Base-by-base conservation (phyloP, 2,888 invertebrate species). In the Drosophila nigricruria region DNA sequence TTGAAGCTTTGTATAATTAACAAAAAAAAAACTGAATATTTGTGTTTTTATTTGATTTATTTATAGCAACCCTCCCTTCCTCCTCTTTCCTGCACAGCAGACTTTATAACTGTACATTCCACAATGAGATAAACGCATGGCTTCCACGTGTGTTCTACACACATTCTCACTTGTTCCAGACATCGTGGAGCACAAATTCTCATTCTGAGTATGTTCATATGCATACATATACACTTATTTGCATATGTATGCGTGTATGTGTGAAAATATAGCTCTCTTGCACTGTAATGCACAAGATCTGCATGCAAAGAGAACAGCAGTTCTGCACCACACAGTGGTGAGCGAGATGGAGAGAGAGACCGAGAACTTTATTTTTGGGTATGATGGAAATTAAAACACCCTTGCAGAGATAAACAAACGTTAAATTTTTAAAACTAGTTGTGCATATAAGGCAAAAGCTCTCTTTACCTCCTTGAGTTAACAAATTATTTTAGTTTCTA, bases 1-100 rank as follows among this genome's bases (percentile, higher is more conserved):
- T 77, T 57, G 70, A 89, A 88, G 81, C 85, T 80, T 88, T 86
- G 87, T 88, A 82, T 89, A 77, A 88, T 88, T 81, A 74, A 52
- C 57, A 82, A 80, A 75, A 79, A 77, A 77, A 77, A 77, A 74
- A 25, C 30, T 30, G 34, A 4, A 57, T 53, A 58, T 63, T 79
- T 83, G 89, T 82, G 79, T 89, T 89, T 81, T 90, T 75, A 90
- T 89, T 89, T 78, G 32, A 43, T 70, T 77, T 69, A 53, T 42
- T 81, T 64, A 70, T 45, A 52, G 68, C 64, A 5, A 45, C 27
- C 36, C 18, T 14, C 45, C 1, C 32, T 5, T 23, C 5, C 5
- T n/a, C 12, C 18, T 50, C 14, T 47, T 32, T 34, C 38, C 18
- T 2, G 14, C 40, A 20, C 18, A 12, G 18, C 16, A 23, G 52